Base-by-base conservation (phyloP, 1,140 invertebrate species). In the Trichogramma pretiosum region DNA sequence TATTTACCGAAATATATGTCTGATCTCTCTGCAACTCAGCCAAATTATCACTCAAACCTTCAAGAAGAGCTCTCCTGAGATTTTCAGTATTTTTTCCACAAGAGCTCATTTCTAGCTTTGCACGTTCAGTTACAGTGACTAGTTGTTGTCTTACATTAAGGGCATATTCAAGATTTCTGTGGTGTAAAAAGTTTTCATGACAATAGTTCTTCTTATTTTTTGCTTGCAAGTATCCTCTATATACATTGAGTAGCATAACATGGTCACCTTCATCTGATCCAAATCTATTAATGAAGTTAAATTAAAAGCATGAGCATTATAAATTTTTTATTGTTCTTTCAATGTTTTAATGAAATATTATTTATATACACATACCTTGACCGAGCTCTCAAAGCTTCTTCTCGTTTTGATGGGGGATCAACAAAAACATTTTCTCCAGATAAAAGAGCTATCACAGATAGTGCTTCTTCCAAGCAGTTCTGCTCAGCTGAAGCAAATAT, bases 231-330 rank as follows among this genome's bases (percentile, higher is more conserved):
- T 81, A 97, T 8, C 81, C 82, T 56, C 83, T 80, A 62, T 82
- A 96, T 17, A 97, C 82, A 69, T 96, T 97, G 1, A 98, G 69
- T 23, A 96, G 70, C 9, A 88, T 96, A 2, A 98, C 76, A 62
- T 95, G 92, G 73, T 99, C 95, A 9, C 95, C 94, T 56, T 92
- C 81, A 36, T 81, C 77, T 1, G 89, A 87, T 43, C 79, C 65
- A 70, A 97, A 97, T 67, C 94, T 95, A 41, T 78, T n/a, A n/a
- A n/a, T n/a, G 61, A 83, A 33, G 41, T 49, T 42, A 21, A 44
- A 36, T 21, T 24, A 11, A 40, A 32, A 13, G 40, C 26, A 32
- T 24, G 37, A 24, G 2, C 11, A 23, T 17, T 23, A 28, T 3
- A 38, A 38, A 37, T 32, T 14, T 16, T 44, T 43, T 26, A 19